Evolutionary conservation across 2,888 invertebrate genomes (phyloP), one percentile per base, ranked within the genome.

Genomic region (Eutolmus rufibarbis): DNA sequence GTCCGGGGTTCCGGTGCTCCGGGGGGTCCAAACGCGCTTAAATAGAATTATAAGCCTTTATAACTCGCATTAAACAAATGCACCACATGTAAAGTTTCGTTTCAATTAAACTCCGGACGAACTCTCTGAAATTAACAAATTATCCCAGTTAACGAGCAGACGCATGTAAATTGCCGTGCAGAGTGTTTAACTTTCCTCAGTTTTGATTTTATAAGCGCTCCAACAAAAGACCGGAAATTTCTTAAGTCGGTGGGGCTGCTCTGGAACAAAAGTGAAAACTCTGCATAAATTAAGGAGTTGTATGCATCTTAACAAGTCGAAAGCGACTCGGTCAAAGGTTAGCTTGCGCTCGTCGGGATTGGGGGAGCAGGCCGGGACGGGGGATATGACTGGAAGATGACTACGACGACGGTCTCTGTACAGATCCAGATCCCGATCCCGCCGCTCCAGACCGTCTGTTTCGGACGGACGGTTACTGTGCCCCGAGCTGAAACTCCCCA

Each of bases 181-280:
- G 66, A 57, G 19, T 37, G 31, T 57, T 57, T 66, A 34, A 82
- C 28, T 57, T 82, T 81, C 43, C 37, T 31, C 51, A 57, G 57
- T 82, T 82, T 57, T 57, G 66, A 82, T 82, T 82, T 82, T 82
- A 57, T 82, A 82, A 82, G 66, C 57, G 57, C 37, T 66, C 51
- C n/a, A 86, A 86, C 86, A 86, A 77, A 86, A 56, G 86, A 40
- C 86, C 86, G 86, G 86, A 86, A 86, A 86, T 56, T 57, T 77
- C 78, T 86, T 86, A 86, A 86, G 66, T 66, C 66, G 51, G 56
- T 77, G 51, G 76, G 37, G 31, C 77, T 34, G 40, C 56, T 76
- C 34, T n/a, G 76, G 86, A 86, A 86, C 86, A 86, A 77, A 76
- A 86, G 56, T 86, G 86, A 86, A 86, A 86, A 51, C 56, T 56